Conservation (phyloP, 2,113 vertebrate species). For the mouse (Mus musculus) region DNA sequence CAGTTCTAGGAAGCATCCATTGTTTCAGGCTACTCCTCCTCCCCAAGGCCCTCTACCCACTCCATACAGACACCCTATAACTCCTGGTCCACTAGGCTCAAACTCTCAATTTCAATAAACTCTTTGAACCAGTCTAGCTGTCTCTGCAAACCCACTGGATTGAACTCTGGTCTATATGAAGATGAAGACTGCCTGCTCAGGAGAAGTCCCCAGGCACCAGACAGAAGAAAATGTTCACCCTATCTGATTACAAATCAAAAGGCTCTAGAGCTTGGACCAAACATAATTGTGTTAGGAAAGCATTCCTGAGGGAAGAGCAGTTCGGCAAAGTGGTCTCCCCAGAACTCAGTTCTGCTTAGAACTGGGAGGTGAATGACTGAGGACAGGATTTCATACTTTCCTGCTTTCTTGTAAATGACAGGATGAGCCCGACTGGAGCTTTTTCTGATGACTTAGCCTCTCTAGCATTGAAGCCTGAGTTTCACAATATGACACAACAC, state of each 20-base stretch:
- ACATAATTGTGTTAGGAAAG: background rate
- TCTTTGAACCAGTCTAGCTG: no score
- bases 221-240: background rate
- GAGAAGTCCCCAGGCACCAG: no score
- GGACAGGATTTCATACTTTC: background rate
- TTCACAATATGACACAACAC: background rate
- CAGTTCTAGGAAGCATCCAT: no score
- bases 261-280: background rate
- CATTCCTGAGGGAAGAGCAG: background rate
- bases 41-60: background rate
- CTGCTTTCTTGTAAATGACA: background rate
- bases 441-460: background rate
- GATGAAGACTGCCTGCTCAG: no score
- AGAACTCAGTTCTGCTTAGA: background rate
- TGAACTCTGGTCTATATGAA: background rate
- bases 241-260: background rate
- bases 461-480: background rate
- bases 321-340: background rate
- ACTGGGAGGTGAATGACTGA: background rate
- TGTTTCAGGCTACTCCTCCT: background rate
- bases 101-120: background rate
- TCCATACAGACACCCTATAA: no score
- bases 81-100: no score
- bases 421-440: rapidly evolving
- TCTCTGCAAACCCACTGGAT: background rate